A percentile compares a stretch with the other conserved stretches of the same genome.
These are phyloP conservation scores for Myopa testacea DNA, from an alignment of 2,888 invertebrate species.

Conservation along the genomic window DNA sequence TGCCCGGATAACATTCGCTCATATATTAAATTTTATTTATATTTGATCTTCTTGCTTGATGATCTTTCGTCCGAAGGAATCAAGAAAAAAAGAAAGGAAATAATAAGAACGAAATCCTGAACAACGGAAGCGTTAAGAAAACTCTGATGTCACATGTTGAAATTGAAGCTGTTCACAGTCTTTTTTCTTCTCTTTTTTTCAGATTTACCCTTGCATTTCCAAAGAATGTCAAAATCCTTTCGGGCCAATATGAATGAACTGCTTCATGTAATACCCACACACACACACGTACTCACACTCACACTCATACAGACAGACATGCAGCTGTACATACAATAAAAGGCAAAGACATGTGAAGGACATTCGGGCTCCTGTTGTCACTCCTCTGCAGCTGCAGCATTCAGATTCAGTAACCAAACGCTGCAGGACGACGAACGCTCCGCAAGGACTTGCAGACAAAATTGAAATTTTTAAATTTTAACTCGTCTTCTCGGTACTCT, in stretches of 20 bases:
- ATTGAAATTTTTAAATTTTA: conserved; percentile 28
- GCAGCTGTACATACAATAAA: neutral
- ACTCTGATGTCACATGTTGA: neutral
- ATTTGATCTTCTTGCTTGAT: neutral
- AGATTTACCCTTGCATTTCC: neutral
- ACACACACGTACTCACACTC: neutral
- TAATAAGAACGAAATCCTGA: neutral
- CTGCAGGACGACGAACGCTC: neutral
- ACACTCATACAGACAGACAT: neutral
- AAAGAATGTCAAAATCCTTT: conserved; percentile 21
- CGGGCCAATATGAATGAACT: conserved; percentile 20
- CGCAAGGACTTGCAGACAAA: conserved; percentile 12
- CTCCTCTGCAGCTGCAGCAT: conserved; percentile 2
- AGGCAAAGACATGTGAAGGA: conserved; percentile 9
- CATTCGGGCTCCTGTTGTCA: neutral
- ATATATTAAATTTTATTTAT: conserved; percentile 16
- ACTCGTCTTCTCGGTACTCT: conserved; percentile 5
- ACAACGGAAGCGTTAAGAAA: neutral
- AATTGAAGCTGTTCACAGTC: neutral
- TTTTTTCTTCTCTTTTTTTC: neutral
- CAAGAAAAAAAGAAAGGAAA: neutral
- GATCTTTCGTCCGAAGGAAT: neutral
- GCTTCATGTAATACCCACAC: neutral
- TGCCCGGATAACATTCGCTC: neutral
- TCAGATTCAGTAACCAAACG: neutral